Evolutionary conservation across 2,113 vertebrate species (phyloP), one percentile per base, ranked within the genome.

Genomic region (Colossoma macropomum): DNA sequence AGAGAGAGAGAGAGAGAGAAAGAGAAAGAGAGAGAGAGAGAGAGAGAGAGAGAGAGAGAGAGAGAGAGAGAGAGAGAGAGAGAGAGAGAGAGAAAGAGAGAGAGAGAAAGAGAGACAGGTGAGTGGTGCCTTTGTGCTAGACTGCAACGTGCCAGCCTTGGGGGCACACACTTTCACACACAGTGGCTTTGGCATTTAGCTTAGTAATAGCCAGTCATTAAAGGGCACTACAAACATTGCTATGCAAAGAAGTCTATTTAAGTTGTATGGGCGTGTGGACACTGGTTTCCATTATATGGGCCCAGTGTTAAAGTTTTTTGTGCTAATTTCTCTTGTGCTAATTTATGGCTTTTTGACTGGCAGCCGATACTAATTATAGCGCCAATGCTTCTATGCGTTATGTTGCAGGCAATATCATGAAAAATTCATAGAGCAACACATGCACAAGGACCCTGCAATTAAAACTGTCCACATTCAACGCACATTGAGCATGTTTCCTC

Each of bases 41-140:
- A 38, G 34, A 38, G 34, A 38, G 34, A 4, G 34, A 38, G 34
- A 38, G 7, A 30, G 78, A 73, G 86, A 54, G 72, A 86, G 84
- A 83, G n/a, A n/a, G n/a, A n/a, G n/a, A n/a, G n/a, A n/a, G 68
- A 56, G 34, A 74, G 78, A 80, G 50, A 45, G n/a, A 68, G 70
- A 54, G 28, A 25, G 21, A 66, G 41, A 52, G 41, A 69, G 45
- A 69, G 16, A 45, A 9, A 45, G 52, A 54, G 17, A 3, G 52
- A 21, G 17, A 54, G 16, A 54, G 11, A 56, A 21, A 23, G 21
- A 23, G 54, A 56, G 15, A 23, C 23, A 74, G 76, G 7, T 84
- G 88, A 90, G 91, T 88, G 85, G 84, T 81, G 74, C 16, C 73
- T 87, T 91, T 90, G 88, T 90, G 84, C 79, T 3, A 82, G 52